Conservation (phyloP, 2,113 vertebrate species). For the Chaetorhynchus papuensis region DNA sequence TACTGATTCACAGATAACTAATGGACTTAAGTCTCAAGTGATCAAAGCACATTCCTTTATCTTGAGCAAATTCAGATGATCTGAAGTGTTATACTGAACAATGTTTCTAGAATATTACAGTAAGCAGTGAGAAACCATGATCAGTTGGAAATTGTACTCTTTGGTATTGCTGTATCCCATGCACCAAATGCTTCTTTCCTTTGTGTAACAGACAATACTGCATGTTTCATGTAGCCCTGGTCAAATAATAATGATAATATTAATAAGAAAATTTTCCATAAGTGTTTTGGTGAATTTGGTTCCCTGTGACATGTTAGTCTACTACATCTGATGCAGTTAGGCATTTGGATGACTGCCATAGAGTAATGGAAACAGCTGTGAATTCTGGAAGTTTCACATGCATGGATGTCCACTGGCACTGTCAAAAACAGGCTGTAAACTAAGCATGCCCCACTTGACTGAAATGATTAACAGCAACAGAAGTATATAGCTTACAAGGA, state of each 20-base stretch:
- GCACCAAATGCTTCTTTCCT: neutral
- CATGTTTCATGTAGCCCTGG: neutral
- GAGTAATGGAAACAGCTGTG: neutral
- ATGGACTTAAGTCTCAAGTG: neutral
- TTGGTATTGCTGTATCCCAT: neutral
- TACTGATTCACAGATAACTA: constrained; percentile 27
- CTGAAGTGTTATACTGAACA: neutral
- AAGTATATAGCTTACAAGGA: neutral
- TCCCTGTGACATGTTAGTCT: neutral
- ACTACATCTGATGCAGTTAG: neutral
- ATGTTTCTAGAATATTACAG: neutral
- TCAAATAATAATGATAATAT: neutral
- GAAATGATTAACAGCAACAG: neutral
- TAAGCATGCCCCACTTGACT: neutral
- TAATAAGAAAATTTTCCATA: neutral
- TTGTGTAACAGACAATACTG: neutral
- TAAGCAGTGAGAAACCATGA: neutral
- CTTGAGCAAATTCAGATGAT: neutral
- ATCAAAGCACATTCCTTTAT: neutral
- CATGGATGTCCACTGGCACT: neutral
- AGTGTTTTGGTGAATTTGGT: neutral
- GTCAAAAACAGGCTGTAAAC: neutral
- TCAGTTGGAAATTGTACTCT: neutral
- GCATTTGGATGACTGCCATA: neutral
- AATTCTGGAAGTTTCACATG: neutral